Evolutionary conservation across 92 coral and sea anemone species (phyloP).

Genomic region (Actinostola sp.): DNA sequence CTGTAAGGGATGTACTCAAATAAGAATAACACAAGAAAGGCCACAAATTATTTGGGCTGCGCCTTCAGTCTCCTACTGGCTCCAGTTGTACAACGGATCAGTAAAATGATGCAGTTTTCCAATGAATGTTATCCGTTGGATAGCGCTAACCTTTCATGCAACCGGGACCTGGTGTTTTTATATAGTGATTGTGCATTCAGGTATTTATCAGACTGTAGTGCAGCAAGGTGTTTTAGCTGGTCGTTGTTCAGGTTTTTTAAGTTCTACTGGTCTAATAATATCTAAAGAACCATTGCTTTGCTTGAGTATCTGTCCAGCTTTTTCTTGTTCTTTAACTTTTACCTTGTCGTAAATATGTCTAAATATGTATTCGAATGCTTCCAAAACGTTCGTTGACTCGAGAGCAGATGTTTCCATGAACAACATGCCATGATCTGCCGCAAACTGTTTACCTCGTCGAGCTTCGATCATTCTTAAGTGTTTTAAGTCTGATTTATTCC

Average conservation of each 20-base stretch:
- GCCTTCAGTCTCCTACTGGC: no score
- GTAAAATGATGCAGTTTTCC: no score
- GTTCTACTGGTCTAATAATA: constrained; percentile 30
- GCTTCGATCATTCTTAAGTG: constrained; percentile 92
- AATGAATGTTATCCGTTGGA: no score
- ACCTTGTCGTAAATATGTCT: constrained; percentile 80
- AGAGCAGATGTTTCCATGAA: constrained; percentile 96
- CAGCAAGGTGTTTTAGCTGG: constrained; percentile 33
- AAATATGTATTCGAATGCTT: constrained; percentile 89
- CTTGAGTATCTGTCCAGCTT: constrained; percentile 26
- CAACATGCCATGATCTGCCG: constrained; percentile 79
- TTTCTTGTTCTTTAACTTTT: constrained; percentile 65
- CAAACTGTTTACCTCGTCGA: constrained; percentile 76
- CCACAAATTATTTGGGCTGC: no score
- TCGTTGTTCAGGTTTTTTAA: constrained; percentile 18
- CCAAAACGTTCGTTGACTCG: constrained; percentile 84
- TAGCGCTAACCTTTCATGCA: no score
- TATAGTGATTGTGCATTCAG: no score
- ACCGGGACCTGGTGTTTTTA: no score
- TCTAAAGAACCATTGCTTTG: constrained; percentile 36
- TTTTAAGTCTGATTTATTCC: constrained; percentile 90
- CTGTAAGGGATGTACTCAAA: no score
- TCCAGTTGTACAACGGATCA: no score
- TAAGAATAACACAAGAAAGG: no score
- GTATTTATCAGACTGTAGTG: constrained; percentile 11